Percentiles rank a stretch among this genome's conserved stretches.
These are phyloP conservation scores for Eulemur mongoz DNA, from an alignment of 2,797 vertebrate species.

Conservation along the genomic window DNA sequence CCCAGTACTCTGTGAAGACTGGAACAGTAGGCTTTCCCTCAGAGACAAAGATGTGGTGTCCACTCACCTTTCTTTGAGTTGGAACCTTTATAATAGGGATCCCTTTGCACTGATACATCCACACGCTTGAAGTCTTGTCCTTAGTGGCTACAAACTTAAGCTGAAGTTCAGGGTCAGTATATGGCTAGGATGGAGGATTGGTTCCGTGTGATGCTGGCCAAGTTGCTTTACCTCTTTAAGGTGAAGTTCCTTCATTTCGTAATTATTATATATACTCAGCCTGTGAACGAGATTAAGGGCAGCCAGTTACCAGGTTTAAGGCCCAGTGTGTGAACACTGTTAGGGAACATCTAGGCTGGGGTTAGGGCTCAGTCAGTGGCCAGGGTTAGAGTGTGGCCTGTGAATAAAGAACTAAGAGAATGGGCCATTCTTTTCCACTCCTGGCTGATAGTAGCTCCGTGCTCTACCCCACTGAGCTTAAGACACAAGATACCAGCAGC, in stretches of 20 bases:
- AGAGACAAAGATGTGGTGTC: background rate
- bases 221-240: slow-evolving; percentile 3
- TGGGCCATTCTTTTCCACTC: background rate
- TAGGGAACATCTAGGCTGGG: background rate
- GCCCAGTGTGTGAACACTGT: background rate
- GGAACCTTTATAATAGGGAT: background rate
- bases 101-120: background rate
- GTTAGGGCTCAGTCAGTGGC: background rate
- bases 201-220: background rate
- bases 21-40: background rate
- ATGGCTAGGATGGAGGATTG: background rate
- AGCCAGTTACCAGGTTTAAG: background rate
- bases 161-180: background rate
- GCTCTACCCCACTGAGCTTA: background rate
- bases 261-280: background rate
- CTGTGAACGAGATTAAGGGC: background rate
- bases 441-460: background rate
- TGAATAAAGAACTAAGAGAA: slow-evolving; percentile 43
- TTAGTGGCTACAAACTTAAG: background rate
- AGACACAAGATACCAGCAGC: background rate
- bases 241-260: background rate
- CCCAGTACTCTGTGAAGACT: background rate
- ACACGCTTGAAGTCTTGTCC: background rate
- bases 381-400: background rate
- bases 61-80: background rate